Percentiles rank a stretch among this genome's conserved stretches.
These are phyloP conservation scores for Leuciscus waleckii DNA, from an alignment of 2,797 vertebrate species.

Conservation along the genomic window DNA sequence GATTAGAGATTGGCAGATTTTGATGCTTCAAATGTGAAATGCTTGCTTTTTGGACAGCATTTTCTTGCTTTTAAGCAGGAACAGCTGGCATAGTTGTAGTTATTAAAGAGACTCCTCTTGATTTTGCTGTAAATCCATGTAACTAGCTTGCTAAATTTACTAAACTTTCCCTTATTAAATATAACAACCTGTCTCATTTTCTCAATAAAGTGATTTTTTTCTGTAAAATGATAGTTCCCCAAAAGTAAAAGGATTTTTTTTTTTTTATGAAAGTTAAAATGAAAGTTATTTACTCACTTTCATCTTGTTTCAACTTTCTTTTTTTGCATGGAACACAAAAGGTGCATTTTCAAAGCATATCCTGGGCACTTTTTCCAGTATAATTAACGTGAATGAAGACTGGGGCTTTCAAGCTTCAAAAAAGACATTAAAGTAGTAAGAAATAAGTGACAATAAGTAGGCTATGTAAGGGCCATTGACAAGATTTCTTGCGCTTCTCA, in stretches of 20 bases:
- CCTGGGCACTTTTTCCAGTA: not conserved
- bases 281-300: conserved; percentile 8
- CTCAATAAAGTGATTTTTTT: conserved; percentile 14
- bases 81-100: conserved; percentile 40
- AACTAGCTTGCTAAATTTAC: not conserved
- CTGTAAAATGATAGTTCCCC: not conserved
- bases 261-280: not conserved
- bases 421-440: not conserved
- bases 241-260: not conserved
- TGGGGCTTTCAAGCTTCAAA: not conserved
- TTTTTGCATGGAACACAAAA: not conserved
- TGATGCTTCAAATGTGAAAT: conserved; percentile 72
- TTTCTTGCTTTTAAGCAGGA: conserved; percentile 1
- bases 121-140: conserved; percentile 51
- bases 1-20: conserved; percentile 68
- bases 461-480: not conserved
- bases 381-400: not conserved
- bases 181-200: not conserved
- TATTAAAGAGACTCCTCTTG: conserved; percentile 55
- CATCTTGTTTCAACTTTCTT: not conserved
- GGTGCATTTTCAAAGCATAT: conserved; percentile 10
- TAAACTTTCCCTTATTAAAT: not conserved
- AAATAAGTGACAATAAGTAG: not conserved
- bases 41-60: conserved; percentile 66
- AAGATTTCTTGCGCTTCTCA: not conserved